Evolutionary conservation across 2,113 vertebrate genomes (phyloP).

Genomic region (Podocnemis expansa): DNA sequence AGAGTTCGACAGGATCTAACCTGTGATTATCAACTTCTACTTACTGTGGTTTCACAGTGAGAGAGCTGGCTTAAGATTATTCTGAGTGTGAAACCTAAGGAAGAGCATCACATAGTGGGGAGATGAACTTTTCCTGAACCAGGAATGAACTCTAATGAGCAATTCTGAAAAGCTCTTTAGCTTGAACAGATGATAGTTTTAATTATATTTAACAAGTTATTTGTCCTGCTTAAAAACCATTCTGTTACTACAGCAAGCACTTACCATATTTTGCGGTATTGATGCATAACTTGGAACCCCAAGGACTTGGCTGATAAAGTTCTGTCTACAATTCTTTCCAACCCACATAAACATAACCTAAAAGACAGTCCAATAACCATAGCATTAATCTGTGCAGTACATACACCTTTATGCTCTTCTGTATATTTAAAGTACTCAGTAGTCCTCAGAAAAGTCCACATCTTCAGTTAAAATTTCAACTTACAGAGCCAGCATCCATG

Average conservation of each 20-base stretch:
- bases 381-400: neutral
- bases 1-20: neutral
- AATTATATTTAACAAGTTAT: neutral
- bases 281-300: constrained; percentile 88
- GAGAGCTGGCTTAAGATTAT: neutral
- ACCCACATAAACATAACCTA: constrained; percentile 94
- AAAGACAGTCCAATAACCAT: neutral
- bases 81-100: neutral
- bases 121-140: neutral
- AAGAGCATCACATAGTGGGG: neutral
- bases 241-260: constrained; percentile 9
- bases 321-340: constrained; percentile 88
- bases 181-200: neutral
- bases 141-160: neutral
- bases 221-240: rapidly evolving
- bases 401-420: neutral
- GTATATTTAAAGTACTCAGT: neutral
- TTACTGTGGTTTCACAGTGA: neutral
- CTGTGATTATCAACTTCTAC: neutral
- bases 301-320: constrained; percentile 90
- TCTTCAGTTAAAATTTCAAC: constrained; percentile 18
- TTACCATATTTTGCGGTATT: constrained; percentile 90
- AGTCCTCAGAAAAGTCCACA: neutral
- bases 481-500: constrained; percentile 92
- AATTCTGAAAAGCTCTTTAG: neutral